Evolutionary conservation across 1,140 invertebrate species (phyloP).

Genomic region (Plutomurus gul): DNA sequence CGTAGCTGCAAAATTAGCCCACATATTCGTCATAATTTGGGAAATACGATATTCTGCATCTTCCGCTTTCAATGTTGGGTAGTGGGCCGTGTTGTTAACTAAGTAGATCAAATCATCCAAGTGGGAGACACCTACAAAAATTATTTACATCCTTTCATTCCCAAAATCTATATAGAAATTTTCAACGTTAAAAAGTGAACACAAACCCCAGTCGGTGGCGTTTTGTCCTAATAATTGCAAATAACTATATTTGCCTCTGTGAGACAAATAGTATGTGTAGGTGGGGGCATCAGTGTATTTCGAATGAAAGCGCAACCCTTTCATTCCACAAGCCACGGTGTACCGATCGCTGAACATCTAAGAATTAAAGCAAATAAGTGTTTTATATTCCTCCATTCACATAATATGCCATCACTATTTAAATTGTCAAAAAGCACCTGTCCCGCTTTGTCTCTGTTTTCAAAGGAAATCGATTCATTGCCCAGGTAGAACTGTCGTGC

Average conservation of each 20-base stretch:
- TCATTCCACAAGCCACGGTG: constrained; percentile 43
- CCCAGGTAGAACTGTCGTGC: constrained; percentile 45
- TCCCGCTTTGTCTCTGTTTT: constrained; percentile 35
- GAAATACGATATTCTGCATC: constrained; percentile 47
- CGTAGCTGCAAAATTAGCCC: constrained; percentile 50
- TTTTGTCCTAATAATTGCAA: constrained; percentile 49
- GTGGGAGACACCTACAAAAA: constrained; percentile 43
- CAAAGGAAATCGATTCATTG: constrained; percentile 39
- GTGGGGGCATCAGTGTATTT: constrained; percentile 34
- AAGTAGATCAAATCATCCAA: constrained; percentile 50
- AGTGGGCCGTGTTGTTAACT: constrained; percentile 47
- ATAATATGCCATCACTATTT: background rate
- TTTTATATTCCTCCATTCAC: background rate
- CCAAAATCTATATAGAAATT: background rate
- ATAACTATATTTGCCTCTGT: constrained; percentile 43
- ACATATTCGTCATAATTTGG: constrained; percentile 44
- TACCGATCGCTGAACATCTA: constrained; percentile 52
- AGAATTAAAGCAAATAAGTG: background rate
- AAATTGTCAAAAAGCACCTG: constrained; percentile 14
- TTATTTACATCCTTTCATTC: background rate
- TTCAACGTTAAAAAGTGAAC: background rate
- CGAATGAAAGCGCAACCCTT: constrained; percentile 46
- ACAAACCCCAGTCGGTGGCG: constrained; percentile 50
- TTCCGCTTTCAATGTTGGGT: constrained; percentile 30
- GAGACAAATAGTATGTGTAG: constrained; percentile 46